Evolutionary conservation across 2,888 invertebrate species (phyloP).

Genomic region (Drosophila trichaetosa): DNA sequence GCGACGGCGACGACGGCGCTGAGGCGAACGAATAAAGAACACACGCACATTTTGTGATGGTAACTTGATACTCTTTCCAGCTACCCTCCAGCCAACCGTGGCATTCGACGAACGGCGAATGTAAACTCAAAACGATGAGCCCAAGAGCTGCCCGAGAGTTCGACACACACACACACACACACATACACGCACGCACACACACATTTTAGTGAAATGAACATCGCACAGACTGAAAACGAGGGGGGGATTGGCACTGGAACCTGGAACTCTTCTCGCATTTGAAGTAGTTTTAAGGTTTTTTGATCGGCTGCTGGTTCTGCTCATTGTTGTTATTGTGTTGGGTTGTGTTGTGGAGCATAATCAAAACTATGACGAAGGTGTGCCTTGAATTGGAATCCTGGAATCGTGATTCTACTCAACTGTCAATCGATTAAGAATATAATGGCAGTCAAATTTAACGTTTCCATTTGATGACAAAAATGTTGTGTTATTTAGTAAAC

Average conservation of each 20-base stretch:
- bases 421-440: constrained; percentile 30
- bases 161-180: constrained; percentile 42
- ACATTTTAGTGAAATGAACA: constrained; percentile 45
- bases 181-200: constrained; percentile 11
- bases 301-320: constrained; percentile 22
- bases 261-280: constrained; percentile 42
- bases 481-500: not conserved
- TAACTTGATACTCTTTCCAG: constrained; percentile 83
- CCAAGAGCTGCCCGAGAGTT: constrained; percentile 47
- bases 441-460: constrained; percentile 13
- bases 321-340: constrained; percentile 15
- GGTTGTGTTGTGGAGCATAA: constrained; percentile 9
- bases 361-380: constrained; percentile 43
- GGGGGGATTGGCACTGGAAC: constrained; percentile 25
- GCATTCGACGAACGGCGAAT: constrained; percentile 82
- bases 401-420: constrained; percentile 24
- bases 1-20: constrained; percentile 41
- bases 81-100: constrained; percentile 84
- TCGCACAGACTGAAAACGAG: constrained; percentile 24
- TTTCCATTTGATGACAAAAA: not conserved
- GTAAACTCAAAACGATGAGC: constrained; percentile 60
- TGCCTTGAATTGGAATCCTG: constrained; percentile 13
- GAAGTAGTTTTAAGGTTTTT: constrained; percentile 39
- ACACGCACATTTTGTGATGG: constrained; percentile 81
- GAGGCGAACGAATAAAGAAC: constrained; percentile 79